Base-by-base conservation (phyloP, 2,797 vertebrate genomes). In the Chloroceryle amazona region DNA sequence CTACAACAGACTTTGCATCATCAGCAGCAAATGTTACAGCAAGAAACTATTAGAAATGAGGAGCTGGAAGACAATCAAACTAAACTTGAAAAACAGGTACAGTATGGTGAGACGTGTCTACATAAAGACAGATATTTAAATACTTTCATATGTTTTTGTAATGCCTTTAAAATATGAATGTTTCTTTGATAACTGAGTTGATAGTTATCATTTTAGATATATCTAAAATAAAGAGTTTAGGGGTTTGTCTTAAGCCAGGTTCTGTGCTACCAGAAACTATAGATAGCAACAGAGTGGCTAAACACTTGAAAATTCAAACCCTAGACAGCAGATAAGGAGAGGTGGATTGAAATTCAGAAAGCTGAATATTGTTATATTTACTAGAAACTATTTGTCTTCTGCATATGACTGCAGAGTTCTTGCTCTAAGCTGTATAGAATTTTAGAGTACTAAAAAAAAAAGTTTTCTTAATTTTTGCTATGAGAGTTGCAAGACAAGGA, bases 41-140 rank as follows among this genome's bases (percentile, higher is more conserved):
- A 99, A 93, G 99, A 99, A 97, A 98, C 98, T 3, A 41, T 97
- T 65, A 98, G 98, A 66, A 98, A 99, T 57, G 98, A 97, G n/a
- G 99, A 99, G 57, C 98, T 99, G 82, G 99, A 99, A 98, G 99
- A 99, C 63, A 98, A 97, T 97, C 99, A 99, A 97, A 97, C 97
- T 86, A 98, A 98, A 86, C 98, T 99, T 90, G 98, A 99, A 97
- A 98, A 97, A 93, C 99, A 99, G 98, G 99, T 99, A 88, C 8
- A 51, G 46, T 66, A 66, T 47, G 33, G 12, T 71, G 35, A 84
- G 66, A 93, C 68, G n/a, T 85, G 14, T 89, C 44, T 94, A 42
- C 44, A 5, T 78, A 49, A 73, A 63, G 29, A 63, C 42, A 79
- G 61, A 54, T 83, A 52, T 86, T 81, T 65, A 55, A 79, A 75